Evolutionary conservation across 2,888 invertebrate species (phyloP), one percentile per base, ranked within the genome.

Genomic region (Ormyrus pomaceus): DNA sequence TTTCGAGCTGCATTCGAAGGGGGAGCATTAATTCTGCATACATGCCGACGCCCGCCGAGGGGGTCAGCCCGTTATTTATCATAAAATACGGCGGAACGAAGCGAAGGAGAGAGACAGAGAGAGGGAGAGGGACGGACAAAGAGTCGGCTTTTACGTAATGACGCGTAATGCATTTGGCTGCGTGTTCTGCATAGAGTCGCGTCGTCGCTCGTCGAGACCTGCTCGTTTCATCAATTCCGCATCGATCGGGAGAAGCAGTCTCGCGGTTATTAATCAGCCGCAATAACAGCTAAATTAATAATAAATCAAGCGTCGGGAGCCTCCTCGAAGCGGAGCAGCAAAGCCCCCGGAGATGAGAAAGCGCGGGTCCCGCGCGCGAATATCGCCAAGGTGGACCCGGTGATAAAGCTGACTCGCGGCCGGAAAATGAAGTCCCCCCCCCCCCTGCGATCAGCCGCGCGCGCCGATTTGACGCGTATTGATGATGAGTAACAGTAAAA

Each of bases 401-500:
- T 66, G 59, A 59, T 75, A 68, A 75, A 75, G 75, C 66, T 34
- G 61, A n/a, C 6, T 2, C 10, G 46, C 45, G 46, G 70, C 2
- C 45, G 59, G 13, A 62, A 62, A 76, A 69, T 68, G 46, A 58
- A 75, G 75, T 75, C 61, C 61, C 45, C 53, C 51, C 51, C 61
- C 61, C 9, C 69, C 45, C n/a, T 46, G 10, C 10, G 61, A 69
- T 64, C 62, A 4, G 50, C 64, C 45, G 8, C 0, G 65, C 51
- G 34, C 34, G 34, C 34, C 34, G 64, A 56, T 34, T 62, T 48
- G 77, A 72, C 72, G 77, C 64, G 55, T 72, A 78, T 78, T 59
- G 79, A 74, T 79, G 79, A 79, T 75, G 75, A 75, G 71, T 79
- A 79, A 75, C 79, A 75, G 79, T 75, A 70, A 75, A 75, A 75